These are phyloP conservation scores for Drosophila pseudotalamancana DNA, from an alignment of 2,888 invertebrate genomes.

Conservation along the genomic window DNA sequence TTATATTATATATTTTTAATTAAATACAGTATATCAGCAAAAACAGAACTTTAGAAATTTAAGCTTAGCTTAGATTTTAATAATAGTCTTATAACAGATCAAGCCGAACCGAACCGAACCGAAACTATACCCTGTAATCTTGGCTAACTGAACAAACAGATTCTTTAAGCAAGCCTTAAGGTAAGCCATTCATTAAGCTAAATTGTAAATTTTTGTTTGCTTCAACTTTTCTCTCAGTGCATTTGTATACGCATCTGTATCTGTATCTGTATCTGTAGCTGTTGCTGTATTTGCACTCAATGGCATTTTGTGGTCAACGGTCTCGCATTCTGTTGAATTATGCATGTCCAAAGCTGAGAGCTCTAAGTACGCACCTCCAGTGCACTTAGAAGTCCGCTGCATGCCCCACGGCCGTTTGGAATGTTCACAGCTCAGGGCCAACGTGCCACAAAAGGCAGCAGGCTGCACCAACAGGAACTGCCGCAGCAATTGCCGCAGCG, in stretches of 20 bases:
- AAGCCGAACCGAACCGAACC: too few species aligned
- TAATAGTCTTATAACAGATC: too few species aligned
- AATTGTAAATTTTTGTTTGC: neutral
- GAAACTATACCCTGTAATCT: too few species aligned
- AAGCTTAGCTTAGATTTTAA: too few species aligned
- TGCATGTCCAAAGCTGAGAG: conserved; percentile 47
- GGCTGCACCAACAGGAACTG: conserved; percentile 14
- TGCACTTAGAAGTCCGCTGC: conserved; percentile 39
- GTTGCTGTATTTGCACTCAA: conserved; percentile 52
- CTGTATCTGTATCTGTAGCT: conserved; percentile 36
- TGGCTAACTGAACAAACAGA: too few species aligned
- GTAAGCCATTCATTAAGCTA: neutral
- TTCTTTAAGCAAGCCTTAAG: too few species aligned
- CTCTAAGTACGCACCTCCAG: conserved; percentile 22
- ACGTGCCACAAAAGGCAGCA: conserved; percentile 12
- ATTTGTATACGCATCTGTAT: conserved; percentile 16
- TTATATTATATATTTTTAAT: too few species aligned
- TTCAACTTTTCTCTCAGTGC: neutral
- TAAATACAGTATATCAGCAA: too few species aligned
- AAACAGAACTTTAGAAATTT: too few species aligned
- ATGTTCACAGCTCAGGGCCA: conserved; percentile 22
- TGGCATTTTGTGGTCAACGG: conserved; percentile 51
- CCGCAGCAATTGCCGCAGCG: conserved; percentile 43
- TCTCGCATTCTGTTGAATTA: conserved; percentile 68
- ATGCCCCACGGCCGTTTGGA: conserved; percentile 14